phyloP scores from a whole-genome alignment of 1,140 invertebrate genomes.

The Whitmania pigra region DNA sequence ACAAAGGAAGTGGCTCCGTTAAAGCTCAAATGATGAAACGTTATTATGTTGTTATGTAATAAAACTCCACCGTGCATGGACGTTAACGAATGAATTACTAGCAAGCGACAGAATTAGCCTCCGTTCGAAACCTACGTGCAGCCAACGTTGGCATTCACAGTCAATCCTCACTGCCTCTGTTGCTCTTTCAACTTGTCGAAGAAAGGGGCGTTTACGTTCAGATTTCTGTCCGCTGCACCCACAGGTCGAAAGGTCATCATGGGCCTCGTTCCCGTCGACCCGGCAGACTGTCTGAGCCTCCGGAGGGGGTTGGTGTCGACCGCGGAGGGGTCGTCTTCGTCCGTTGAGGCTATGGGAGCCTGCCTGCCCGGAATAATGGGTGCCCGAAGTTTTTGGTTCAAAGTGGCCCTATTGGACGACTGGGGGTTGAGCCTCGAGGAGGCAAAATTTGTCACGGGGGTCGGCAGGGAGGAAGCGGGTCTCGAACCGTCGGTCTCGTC shows the following conservation, averaged over 20 bases:
- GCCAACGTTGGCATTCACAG: too few relatives aligned
- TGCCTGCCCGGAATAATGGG: conserved; percentile 3
- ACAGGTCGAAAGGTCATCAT: conserved; percentile 40
- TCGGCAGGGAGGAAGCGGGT: too few relatives aligned
- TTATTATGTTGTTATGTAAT: too few relatives aligned
- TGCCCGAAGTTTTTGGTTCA: neutral
- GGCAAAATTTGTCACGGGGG: too few relatives aligned
- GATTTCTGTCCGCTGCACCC: conserved; percentile 16
- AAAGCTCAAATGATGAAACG: too few relatives aligned
- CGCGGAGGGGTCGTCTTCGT: conserved; percentile 28
- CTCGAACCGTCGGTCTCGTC: too few relatives aligned
- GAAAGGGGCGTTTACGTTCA: conserved; percentile 23
- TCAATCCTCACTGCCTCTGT: conserved; percentile 3
- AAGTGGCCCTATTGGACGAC: neutral
- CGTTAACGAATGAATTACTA: too few relatives aligned
- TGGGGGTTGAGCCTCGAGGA: neutral
- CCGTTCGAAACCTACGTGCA: too few relatives aligned
- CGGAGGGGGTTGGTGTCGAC: conserved; percentile 56
- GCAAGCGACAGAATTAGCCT: too few relatives aligned
- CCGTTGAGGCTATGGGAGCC: neutral
- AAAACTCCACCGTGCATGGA: too few relatives aligned
- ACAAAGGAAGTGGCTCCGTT: too few relatives aligned
- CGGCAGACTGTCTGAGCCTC: conserved; percentile 50
- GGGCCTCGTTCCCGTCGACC: conserved; percentile 44
- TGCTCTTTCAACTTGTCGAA: conserved; percentile 25